Conservation (phyloP, 2,797 vertebrate genomes). For the Coreius guichenoti region DNA sequence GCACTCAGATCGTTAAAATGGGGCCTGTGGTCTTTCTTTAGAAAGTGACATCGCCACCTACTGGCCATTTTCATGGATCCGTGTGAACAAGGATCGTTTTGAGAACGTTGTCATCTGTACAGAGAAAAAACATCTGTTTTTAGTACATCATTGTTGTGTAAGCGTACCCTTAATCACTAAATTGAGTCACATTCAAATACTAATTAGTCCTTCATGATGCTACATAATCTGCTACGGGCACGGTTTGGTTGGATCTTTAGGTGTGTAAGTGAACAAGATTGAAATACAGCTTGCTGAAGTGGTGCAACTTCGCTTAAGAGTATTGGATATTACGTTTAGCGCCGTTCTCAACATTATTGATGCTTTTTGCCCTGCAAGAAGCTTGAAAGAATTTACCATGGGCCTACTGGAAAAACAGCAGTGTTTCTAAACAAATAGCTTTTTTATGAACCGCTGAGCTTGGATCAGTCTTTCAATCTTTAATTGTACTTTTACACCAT, state of each 20-base stretch:
- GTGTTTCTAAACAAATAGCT: background rate
- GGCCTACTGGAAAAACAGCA: background rate
- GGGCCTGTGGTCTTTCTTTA: no score
- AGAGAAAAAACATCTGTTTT: no score
- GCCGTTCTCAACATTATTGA: background rate
- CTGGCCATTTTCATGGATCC: no score
- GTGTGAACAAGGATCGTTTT: no score
- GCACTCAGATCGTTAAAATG: no score
- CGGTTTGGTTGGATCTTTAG: background rate
- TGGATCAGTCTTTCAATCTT: conserved; percentile 45
- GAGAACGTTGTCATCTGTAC: no score
- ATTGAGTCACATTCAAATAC: no score
- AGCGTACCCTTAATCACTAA: no score
- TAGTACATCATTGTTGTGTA: no score
- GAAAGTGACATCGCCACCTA: no score
- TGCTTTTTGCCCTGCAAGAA: background rate
- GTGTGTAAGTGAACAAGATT: background rate
- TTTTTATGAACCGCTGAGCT: conserved; percentile 27
- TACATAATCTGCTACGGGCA: background rate
- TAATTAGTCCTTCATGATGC: background rate
- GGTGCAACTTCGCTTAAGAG: background rate
- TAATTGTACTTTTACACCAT: conserved; percentile 24
- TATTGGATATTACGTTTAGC: background rate
- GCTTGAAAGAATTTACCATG: conserved; percentile 1
- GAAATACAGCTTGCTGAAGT: background rate